phyloP scores from a whole-genome alignment of 2,113 vertebrate genomes.

The Sorex fumeus region DNA sequence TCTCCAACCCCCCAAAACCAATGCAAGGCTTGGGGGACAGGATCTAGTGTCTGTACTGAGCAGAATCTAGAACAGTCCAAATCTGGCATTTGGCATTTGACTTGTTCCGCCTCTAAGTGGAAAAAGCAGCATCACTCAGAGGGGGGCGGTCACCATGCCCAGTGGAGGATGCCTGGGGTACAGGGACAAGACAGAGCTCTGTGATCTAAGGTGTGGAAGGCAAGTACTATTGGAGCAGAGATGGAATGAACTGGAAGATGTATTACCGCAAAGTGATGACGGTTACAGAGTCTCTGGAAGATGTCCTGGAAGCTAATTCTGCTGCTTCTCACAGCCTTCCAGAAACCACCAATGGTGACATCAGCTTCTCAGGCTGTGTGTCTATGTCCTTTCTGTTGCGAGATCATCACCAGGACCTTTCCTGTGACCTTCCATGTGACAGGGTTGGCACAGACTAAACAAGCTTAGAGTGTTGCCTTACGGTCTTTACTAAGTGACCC shows the following conservation, averaged over 20 bases:
- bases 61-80: neutral
- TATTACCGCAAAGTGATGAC: fast-evolving
- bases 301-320: neutral
- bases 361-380: neutral
- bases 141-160: neutral
- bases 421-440: neutral
- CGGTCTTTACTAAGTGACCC: neutral
- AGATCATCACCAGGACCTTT: neutral
- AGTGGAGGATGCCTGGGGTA: neutral
- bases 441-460: neutral
- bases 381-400: neutral
- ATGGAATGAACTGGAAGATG: neutral
- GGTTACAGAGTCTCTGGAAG: neutral
- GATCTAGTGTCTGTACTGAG: neutral
- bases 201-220: neutral
- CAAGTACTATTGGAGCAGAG: neutral
- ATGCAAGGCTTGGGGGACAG: neutral
- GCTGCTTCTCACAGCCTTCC: neutral
- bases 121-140: neutral
- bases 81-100: neutral
- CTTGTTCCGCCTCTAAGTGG: neutral
- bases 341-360: neutral
- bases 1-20: neutral
- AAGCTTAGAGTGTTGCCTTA: neutral
- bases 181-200: neutral